These are phyloP conservation scores for Aporophyla lueneburgensis DNA, from an alignment of 2,888 invertebrate genomes.

Conservation along the genomic window DNA sequence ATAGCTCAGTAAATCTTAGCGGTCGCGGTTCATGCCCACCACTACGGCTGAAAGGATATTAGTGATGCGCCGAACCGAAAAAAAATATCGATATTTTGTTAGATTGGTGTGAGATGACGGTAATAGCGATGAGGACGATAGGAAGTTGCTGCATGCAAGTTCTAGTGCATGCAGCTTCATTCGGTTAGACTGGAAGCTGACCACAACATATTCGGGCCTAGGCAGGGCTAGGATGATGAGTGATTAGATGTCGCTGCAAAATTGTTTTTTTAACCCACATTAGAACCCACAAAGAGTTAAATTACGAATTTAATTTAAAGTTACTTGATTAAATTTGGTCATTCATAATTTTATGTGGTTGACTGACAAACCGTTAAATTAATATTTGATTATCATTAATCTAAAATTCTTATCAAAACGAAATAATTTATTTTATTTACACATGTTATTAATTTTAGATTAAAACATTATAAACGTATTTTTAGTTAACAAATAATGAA, in stretches of 20 bases:
- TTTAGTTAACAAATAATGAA: neutral
- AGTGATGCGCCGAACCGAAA: slow-evolving; percentile 64
- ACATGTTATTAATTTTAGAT: neutral
- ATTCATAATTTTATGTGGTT: slow-evolving; percentile 1
- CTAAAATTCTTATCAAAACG: neutral
- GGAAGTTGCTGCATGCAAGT: neutral
- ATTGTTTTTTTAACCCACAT: too few species aligned
- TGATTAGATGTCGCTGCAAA: neutral
- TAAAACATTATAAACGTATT: neutral
- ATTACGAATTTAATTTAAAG: too few species aligned
- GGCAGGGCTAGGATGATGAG: neutral
- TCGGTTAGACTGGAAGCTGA: neutral
- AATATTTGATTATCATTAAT: neutral
- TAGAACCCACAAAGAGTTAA: neutral
- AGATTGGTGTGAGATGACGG: neutral
- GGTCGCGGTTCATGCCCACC: slow-evolving; percentile 78
- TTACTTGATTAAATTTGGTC: neutral
- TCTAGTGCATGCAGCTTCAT: neutral
- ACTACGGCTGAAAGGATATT: slow-evolving; percentile 74
- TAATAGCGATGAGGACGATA: neutral
- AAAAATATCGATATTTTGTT: slow-evolving; percentile 51
- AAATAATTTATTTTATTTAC: neutral
- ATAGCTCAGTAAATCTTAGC: slow-evolving; percentile 84
- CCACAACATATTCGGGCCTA: neutral
- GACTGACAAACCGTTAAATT: slow-evolving; percentile 38